These are phyloP conservation scores for Mesodorylaimus sp. DNA, from an alignment of 2,888 invertebrate species.

Conservation along the genomic window DNA sequence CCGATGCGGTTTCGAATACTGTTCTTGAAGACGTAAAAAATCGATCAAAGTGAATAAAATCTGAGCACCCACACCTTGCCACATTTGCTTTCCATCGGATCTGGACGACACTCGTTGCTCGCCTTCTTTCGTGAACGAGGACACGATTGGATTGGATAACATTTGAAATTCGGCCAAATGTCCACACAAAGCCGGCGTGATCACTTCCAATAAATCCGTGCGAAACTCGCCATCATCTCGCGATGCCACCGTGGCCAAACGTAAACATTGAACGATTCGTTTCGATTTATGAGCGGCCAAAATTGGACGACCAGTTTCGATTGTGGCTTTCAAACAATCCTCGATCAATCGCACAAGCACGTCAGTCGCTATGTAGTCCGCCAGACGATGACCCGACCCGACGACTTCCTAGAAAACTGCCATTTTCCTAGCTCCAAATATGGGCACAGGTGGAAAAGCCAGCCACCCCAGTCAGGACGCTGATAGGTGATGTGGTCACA, in stretches of 20 bases:
- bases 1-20: conserved; percentile 23
- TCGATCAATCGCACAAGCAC: conserved; percentile 22
- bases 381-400: conserved; percentile 15
- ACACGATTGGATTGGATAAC: conserved; percentile 18
- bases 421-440: too few species aligned
- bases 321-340: conserved; percentile 15
- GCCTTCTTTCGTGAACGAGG: too few species aligned
- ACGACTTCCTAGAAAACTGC: conserved; percentile 24
- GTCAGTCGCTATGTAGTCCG: conserved; percentile 16
- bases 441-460: too few species aligned
- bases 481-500: too few species aligned
- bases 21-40: conserved; percentile 7
- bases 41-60: neutral
- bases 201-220: conserved; percentile 14
- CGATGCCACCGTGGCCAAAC: conserved; percentile 15
- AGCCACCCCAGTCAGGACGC: too few species aligned
- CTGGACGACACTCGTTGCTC: too few species aligned
- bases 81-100: neutral
- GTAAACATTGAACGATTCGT: conserved; percentile 23
- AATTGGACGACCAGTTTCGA: conserved; percentile 14
- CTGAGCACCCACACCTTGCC: too few species aligned
- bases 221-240: conserved; percentile 20
- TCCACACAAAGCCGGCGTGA: conserved; percentile 18
- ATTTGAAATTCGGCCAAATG: conserved; percentile 21
- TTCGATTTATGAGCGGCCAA: conserved; percentile 17